Conservation (phyloP, 2,113 vertebrate genomes). For the Podocnemis expansa region DNA sequence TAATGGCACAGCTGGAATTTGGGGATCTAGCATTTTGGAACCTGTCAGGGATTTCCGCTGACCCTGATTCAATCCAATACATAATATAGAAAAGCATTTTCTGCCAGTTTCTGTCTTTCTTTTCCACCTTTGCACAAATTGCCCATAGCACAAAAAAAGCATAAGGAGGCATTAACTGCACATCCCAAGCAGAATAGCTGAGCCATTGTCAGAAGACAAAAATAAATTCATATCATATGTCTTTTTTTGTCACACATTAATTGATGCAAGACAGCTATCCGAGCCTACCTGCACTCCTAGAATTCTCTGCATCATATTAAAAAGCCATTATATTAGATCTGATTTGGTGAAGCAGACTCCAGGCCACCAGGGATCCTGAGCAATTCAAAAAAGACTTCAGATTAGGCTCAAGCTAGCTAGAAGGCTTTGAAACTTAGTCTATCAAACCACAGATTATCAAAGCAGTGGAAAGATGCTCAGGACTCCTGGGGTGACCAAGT, state of each 20-base stretch:
- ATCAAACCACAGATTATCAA: fast-evolving
- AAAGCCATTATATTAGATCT: background rate
- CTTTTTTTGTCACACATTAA: background rate
- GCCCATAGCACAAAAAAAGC: background rate
- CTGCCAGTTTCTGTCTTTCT: fast-evolving
- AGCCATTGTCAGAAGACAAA: slow-evolving; percentile 43
- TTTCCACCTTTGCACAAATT: background rate
- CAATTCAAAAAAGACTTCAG: background rate
- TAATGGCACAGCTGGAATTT: background rate
- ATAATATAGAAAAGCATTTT: background rate
- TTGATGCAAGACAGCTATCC: slow-evolving; percentile 4
- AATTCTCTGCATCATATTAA: slow-evolving; percentile 8
- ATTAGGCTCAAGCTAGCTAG: background rate
- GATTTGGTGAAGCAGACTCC: background rate
- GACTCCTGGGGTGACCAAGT: fast-evolving
- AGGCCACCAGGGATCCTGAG: background rate
- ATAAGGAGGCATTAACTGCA: slow-evolving; percentile 34
- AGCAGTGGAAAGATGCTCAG: fast-evolving
- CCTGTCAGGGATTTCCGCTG: background rate
- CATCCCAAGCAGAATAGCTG: slow-evolving; percentile 22
- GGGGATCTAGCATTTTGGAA: background rate
- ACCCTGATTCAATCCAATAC: background rate
- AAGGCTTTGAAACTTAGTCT: fast-evolving
- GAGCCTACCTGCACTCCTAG: background rate
- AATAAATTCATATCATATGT: slow-evolving; percentile 58